These are phyloP conservation scores for Corythoichthys intestinalis DNA, from an alignment of 2,113 vertebrate genomes.

Conservation along the genomic window DNA sequence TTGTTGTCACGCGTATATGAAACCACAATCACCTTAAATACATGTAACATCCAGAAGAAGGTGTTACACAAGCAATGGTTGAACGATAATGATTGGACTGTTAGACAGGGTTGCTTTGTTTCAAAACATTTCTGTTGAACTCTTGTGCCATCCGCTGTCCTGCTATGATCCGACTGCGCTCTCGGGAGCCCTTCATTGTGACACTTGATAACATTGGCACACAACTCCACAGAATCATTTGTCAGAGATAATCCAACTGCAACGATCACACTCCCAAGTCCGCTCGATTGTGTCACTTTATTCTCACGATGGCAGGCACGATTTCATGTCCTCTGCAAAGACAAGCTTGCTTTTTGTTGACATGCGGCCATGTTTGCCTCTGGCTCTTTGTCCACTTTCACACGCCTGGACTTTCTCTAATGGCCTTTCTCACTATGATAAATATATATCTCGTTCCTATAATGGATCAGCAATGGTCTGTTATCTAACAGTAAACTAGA, in stretches of 20 bases:
- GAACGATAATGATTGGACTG: slow-evolving; percentile 32
- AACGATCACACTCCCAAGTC: slow-evolving; percentile 2
- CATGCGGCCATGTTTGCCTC: slow-evolving; percentile 1
- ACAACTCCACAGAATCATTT: slow-evolving; percentile 10
- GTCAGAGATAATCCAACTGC: slow-evolving; percentile 14
- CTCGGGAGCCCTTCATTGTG: slow-evolving; percentile 13
- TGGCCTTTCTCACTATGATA: slow-evolving; percentile 6
- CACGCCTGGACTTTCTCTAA: slow-evolving; percentile 14
- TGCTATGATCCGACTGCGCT: slow-evolving; percentile 30
- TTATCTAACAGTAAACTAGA: not conserved
- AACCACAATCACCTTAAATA: slow-evolving; percentile 29
- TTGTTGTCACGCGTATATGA: not conserved
- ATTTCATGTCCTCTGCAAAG: slow-evolving; percentile 13
- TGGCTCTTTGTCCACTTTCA: slow-evolving; percentile 17
- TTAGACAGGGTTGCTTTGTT: slow-evolving; percentile 49
- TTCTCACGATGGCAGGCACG: slow-evolving; percentile 17
- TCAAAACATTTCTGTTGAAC: slow-evolving; percentile 12
- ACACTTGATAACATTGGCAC: slow-evolving; percentile 20
- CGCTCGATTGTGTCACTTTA: slow-evolving; percentile 7
- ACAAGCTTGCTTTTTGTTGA: slow-evolving; percentile 44
- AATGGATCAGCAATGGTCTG: slow-evolving; percentile 7
- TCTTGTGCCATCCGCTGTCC: slow-evolving; percentile 4
- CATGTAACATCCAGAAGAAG: slow-evolving; percentile 25
- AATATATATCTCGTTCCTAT: slow-evolving; percentile 27
- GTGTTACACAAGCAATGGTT: slow-evolving; percentile 37